A percentile compares a stretch with the other conserved stretches of the same genome.
phyloP scores from a whole-genome alignment of 2,113 vertebrate species.

The Talpa occidentalis region DNA sequence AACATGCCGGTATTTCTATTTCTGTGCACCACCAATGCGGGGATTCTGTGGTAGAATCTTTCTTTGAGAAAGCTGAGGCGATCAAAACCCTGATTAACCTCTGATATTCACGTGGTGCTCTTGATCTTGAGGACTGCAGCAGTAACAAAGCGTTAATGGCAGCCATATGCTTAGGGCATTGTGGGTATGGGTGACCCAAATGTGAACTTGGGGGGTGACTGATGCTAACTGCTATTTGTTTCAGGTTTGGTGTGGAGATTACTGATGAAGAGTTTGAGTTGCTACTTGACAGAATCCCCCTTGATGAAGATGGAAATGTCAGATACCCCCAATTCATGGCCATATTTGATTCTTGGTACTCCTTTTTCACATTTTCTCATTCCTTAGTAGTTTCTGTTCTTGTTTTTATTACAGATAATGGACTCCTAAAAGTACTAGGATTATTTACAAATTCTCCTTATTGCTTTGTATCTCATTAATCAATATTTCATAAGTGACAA shows the following conservation, averaged over 20 bases:
- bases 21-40: slow-evolving; percentile 83
- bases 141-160: slow-evolving; percentile 94
- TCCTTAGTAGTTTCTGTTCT: slow-evolving; percentile 46
- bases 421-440: slow-evolving; percentile 7
- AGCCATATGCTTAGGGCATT: slow-evolving; percentile 94
- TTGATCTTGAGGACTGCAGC: slow-evolving; percentile 87
- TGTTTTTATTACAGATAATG: slow-evolving; percentile 65
- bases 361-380: slow-evolving; percentile 60
- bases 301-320: slow-evolving; percentile 91
- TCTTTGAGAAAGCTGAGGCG: slow-evolving; percentile 92
- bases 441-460: slow-evolving; percentile 54
- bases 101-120: slow-evolving; percentile 91
- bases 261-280: slow-evolving; percentile 92
- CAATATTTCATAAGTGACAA: slow-evolving; percentile 42
- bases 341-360: slow-evolving; percentile 80
- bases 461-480: slow-evolving; percentile 29
- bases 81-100: slow-evolving; percentile 96
- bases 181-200: slow-evolving; percentile 89
- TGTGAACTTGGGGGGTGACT: slow-evolving; percentile 89
- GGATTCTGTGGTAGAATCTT: slow-evolving; percentile 88
- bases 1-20: slow-evolving; percentile 86
- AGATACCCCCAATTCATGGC: slow-evolving; percentile 81
- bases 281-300: slow-evolving; percentile 90
- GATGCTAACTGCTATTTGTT: slow-evolving; percentile 86
- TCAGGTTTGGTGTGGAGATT: slow-evolving; percentile 90